A percentile compares a stretch with the other conserved stretches of the same genome.
Conservation (phyloP, 2,888 invertebrate genomes). For the Carterocephalus palaemon region DNA sequence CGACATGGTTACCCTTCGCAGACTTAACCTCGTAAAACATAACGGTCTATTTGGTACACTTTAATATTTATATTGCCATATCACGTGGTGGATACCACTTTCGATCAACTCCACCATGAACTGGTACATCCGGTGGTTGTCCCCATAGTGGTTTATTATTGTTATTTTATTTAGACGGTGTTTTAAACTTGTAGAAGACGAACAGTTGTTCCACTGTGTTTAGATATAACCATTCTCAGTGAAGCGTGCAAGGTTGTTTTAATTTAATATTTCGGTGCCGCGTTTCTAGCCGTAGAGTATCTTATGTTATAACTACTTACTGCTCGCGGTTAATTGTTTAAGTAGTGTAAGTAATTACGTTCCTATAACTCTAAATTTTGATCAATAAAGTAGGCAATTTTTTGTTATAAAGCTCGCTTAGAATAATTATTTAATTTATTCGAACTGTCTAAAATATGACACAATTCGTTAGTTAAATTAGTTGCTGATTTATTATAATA, state of each 20-base stretch:
- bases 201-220: constrained; percentile 16
- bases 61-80: too few species aligned
- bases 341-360: constrained; percentile 52
- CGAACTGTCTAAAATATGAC: too few species aligned
- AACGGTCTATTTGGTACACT: too few species aligned
- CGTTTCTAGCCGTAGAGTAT: constrained; percentile 22
- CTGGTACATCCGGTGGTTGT: too few species aligned
- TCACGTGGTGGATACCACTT: too few species aligned
- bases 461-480: too few species aligned
- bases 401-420: constrained; percentile 15
- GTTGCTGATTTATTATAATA: too few species aligned
- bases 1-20: too few species aligned
- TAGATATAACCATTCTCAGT: constrained; percentile 24
- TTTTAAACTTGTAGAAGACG: constrained; percentile 18
- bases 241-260: constrained; percentile 29
- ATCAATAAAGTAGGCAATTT: constrained; percentile 34
- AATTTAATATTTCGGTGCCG: constrained; percentile 30
- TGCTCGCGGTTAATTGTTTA: constrained; percentile 15
- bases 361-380: constrained; percentile 56
- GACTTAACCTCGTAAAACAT: too few species aligned
- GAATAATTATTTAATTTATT: too few species aligned
- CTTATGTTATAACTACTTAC: constrained; percentile 8
- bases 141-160: too few species aligned
- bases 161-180: neutral
- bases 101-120: too few species aligned